phyloP scores from a whole-genome alignment of 2,113 vertebrate species.

The Myanophis thanlyinensis region DNA sequence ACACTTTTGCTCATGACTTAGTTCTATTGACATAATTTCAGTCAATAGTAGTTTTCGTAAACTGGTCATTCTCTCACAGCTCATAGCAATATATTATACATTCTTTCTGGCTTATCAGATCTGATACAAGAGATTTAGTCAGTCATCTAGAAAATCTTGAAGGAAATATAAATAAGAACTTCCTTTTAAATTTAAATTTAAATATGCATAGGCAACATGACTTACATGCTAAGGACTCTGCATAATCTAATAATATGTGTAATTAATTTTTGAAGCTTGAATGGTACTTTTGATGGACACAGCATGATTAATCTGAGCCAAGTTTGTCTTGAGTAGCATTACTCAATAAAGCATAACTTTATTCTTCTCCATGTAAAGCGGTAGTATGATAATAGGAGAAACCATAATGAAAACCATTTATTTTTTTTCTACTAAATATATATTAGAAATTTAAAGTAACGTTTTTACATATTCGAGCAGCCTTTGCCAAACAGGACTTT shows the following conservation, averaged over 20 bases:
- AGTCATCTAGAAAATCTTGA: background rate
- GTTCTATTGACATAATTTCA: background rate
- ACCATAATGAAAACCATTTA: background rate
- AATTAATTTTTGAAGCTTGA: background rate
- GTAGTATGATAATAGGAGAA: background rate
- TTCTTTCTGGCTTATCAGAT: background rate
- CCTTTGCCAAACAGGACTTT: conserved; percentile 17
- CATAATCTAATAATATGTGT: background rate
- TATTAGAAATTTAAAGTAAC: background rate
- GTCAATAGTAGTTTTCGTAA: background rate
- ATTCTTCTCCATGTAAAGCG: background rate
- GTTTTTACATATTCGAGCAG: background rate
- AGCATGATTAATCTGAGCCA: background rate
- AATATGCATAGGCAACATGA: background rate
- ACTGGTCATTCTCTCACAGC: background rate
- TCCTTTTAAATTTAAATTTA: background rate
- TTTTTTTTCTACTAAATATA: background rate
- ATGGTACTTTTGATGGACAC: background rate
- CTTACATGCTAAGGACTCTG: background rate
- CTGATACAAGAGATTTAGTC: background rate
- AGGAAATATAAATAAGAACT: background rate
- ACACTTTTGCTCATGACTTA: background rate
- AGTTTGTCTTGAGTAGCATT: background rate
- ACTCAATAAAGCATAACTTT: too few species aligned
- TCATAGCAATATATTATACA: background rate